Conservation (phyloP, 2,888 invertebrate genomes). For the Eustalomyia histrio region DNA sequence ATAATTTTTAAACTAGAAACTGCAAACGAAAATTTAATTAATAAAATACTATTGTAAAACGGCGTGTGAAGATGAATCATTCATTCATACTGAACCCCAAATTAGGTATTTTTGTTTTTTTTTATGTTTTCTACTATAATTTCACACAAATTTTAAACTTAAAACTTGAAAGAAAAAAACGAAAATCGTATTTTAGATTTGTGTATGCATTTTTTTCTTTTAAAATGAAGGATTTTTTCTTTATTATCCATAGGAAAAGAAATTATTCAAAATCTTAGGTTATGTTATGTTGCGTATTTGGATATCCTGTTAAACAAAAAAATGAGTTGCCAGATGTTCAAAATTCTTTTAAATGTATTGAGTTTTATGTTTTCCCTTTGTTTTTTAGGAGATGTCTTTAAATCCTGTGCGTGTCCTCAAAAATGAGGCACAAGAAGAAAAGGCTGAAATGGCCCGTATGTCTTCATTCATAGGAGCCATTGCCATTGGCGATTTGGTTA, state of each 20-base stretch:
- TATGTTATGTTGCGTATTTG: constrained; percentile 35
- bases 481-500: constrained; percentile 98
- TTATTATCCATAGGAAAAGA: not conserved
- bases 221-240: not conserved
- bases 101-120: too few relatives aligned
- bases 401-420: constrained; percentile 97
- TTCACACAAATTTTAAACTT: too few relatives aligned
- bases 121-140: too few relatives aligned
- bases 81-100: too few relatives aligned
- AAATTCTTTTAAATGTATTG: constrained; percentile 3
- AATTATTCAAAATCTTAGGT: constrained; percentile 16
- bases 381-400: constrained; percentile 85
- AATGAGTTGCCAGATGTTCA: constrained; percentile 32
- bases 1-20: not conserved
- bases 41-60: constrained; percentile 10
- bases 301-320: not conserved
- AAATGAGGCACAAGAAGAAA: constrained; percentile 98
- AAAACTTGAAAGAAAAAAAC: too few relatives aligned
- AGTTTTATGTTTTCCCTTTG: not conserved
- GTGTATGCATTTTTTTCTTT: not conserved
- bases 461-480: constrained; percentile 99
- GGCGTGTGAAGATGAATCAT: constrained; percentile 58
- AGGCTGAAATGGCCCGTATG: constrained; percentile 96
- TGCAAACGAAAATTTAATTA: not conserved
- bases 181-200: too few relatives aligned